Base-by-base conservation (phyloP, 30 jellyfish, hydroid and myxozoan species). In the Phacellophora camtschatica region DNA sequence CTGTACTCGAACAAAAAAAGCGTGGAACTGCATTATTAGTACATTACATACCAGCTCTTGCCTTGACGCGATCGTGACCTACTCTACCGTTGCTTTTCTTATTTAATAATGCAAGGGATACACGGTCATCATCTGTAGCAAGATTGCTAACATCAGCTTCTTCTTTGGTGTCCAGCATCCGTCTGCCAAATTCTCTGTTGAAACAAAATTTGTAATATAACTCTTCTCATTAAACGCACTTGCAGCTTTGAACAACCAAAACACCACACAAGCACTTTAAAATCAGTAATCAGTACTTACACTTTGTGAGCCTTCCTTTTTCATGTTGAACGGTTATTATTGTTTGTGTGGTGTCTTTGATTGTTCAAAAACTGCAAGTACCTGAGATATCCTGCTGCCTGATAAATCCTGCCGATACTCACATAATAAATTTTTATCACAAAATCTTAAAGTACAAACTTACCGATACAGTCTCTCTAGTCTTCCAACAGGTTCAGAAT, bases 401-500 rank as follows among this genome's bases (percentile, higher is more conserved):
- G n/a, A n/a, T n/a, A n/a, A n/a, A n/a, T n/a, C n/a, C n/a, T n/a
- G n/a, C n/a, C n/a, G n/a, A n/a, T n/a, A n/a, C n/a, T n/a, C n/a
- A n/a, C n/a, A n/a, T n/a, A n/a, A n/a, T n/a, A n/a, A n/a, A n/a
- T n/a, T n/a, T n/a, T n/a, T n/a, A 19, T 5, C 58, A 3, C 23
- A 46, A 46, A 46, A 2, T 16, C 27, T 43, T 16, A 64, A 30
- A 10, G 4, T 50, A 53, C 22, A 16, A n/a, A 19, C 88, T 62
- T 51, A 90, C 98, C 90, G 50, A 33, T 74, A 31, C 19, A 27
- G 78, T 18, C 87, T 74, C 54, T 84, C 79, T 24, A 92, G 86
- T 2, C 87, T 61, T n/a, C 48, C 80, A 20, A 93, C 29, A 16
- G 99, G 99, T 55, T 81, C 79, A 5, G 96, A 97, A 22, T 49